Percentiles rank a stretch among this genome's conserved stretches.
Conservation (phyloP, 2,888 invertebrate species). For the Leucophenga montana region DNA sequence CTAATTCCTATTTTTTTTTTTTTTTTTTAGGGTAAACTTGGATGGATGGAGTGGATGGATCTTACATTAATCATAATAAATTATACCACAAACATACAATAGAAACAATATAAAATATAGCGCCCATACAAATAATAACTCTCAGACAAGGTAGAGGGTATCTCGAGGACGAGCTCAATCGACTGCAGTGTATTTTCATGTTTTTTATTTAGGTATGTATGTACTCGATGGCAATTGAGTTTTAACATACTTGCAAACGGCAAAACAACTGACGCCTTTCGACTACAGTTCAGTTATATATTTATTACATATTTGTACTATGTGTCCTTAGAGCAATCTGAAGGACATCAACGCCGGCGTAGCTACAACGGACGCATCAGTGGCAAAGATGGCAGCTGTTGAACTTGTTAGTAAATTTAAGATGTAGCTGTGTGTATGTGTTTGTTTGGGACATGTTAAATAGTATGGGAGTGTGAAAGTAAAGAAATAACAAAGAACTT, state of each 20-base stretch:
- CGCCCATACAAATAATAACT: too few relatives aligned
- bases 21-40: too few relatives aligned
- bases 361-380: neutral
- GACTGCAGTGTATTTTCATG: too few relatives aligned
- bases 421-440: neutral
- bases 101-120: too few relatives aligned
- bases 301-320: too few relatives aligned
- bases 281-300: neutral
- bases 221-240: slow-evolving; percentile 2
- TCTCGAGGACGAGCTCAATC: too few relatives aligned
- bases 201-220: too few relatives aligned
- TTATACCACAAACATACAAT: too few relatives aligned
- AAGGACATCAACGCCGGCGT: neutral
- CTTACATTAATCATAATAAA: too few relatives aligned
- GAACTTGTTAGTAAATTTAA: slow-evolving; percentile 24
- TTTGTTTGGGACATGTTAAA: neutral
- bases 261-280: neutral
- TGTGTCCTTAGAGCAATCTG: too few relatives aligned
- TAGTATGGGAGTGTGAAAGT: neutral
- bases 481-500: neutral
- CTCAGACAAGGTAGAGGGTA: neutral
- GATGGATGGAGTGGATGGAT: too few relatives aligned
- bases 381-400: slow-evolving; percentile 1
- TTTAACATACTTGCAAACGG: slow-evolving; percentile 8
- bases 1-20: too few relatives aligned